Base-by-base conservation (phyloP, 2,113 vertebrate genomes). In the Electrona antarctica region DNA sequence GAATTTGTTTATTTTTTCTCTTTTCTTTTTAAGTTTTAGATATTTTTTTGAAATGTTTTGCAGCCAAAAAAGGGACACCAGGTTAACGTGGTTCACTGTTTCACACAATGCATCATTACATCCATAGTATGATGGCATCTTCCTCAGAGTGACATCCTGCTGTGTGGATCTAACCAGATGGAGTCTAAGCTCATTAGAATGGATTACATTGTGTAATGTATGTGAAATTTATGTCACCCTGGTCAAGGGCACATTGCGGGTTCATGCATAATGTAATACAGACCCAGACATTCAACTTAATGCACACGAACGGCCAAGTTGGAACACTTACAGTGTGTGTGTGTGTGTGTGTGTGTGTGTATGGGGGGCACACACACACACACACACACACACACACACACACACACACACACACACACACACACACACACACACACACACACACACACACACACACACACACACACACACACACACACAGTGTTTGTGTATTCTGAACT, bases 191-290 rank as follows among this genome's bases (percentile, higher is more conserved):
- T 89, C 78, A 91, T 91, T 91, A 90, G 83, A 80, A 87, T 90
- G 87, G 87, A 89, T 90, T 90, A 91, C 88, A 89, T 85, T 28
- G 84, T 87, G 84, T 90, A 90, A 90, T 90, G 87, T 89, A 88
- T 88, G 84, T 85, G 83, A 77, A 87, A 82, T 89, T 56, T 87
- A 82, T 85, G 87, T 87, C 81, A 83, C 79, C 77, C 76, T 13
- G 81, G 88, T 88, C 90, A 90, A 90, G 89, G 89, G 82, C 87
- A 73, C 57, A 77, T 64, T 79, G 68, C 69, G 73, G 79, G 65
- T 84, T 85, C 68, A 81, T 91, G 87, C 85, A 90, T 91, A 80
- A 90, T 91, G 88, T 64, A 90, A 88, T 60, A 80, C 59, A 68
- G 73, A 57, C 29, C 29, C 58, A 78, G 67, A 74, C 76, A 59